Conservation (phyloP, 92 coral and sea anemone species). For the Paragorgia papillata region DNA sequence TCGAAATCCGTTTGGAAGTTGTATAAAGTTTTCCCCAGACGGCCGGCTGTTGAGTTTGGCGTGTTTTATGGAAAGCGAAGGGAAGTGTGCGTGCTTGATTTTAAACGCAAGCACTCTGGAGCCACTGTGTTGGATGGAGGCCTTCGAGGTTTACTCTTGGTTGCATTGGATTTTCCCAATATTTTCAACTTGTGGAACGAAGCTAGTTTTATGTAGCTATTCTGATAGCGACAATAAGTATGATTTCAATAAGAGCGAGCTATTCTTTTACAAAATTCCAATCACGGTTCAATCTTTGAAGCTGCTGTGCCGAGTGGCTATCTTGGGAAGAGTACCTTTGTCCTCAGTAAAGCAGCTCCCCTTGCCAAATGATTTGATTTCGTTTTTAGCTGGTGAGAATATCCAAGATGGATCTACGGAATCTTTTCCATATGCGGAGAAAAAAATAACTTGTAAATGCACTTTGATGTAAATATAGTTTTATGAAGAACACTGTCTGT, state of each 20-base stretch:
- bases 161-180: constrained; percentile 2
- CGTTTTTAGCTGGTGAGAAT: background rate
- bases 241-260: background rate
- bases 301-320: background rate
- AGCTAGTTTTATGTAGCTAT: background rate
- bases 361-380: background rate
- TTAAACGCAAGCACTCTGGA: background rate
- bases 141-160: background rate
- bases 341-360: background rate
- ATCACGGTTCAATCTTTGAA: background rate
- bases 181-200: background rate
- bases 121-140: background rate
- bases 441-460: background rate
- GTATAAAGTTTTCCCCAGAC: background rate
- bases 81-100: background rate
- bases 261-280: background rate
- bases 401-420: background rate
- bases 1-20: background rate
- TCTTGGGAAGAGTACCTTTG: background rate
- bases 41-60: background rate
- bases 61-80: background rate
- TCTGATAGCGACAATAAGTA: background rate
- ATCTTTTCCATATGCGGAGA: background rate
- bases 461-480: background rate
- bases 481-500: too few relatives aligned